Evolutionary conservation across 2,113 vertebrate genomes (phyloP).

Genomic region (Gasterosteus nipponicus): DNA sequence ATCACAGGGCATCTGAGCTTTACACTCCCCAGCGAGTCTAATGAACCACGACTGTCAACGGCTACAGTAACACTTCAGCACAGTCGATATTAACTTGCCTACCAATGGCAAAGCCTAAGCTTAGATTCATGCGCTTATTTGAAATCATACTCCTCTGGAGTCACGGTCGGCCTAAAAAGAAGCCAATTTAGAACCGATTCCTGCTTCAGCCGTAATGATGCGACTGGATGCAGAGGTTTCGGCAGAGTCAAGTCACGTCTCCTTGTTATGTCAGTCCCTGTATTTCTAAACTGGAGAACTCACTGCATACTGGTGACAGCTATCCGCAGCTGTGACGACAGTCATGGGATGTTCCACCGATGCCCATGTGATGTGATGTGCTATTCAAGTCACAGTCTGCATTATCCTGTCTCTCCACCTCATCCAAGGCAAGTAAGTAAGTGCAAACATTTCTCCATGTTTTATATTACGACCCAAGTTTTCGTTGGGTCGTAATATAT

Average conservation of each 20-base stretch:
- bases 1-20: conserved; percentile 24
- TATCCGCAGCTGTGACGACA: neutral
- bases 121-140: conserved; percentile 30
- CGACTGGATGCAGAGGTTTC: conserved; percentile 1
- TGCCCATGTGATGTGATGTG: neutral
- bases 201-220: neutral
- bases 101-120: conserved; percentile 53
- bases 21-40: conserved; percentile 53
- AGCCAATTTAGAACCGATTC: neutral
- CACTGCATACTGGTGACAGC: neutral
- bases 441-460: conserved; percentile 18
- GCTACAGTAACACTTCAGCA: conserved; percentile 51
- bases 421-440: neutral
- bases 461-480: neutral
- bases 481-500: conserved; percentile 33
- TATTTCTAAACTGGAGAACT: neutral
- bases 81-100: conserved; percentile 42
- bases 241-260: neutral
- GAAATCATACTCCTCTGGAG: conserved; percentile 24
- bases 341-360: neutral
- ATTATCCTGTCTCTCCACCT: neutral
- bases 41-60: conserved; percentile 57
- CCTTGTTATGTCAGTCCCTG: neutral
- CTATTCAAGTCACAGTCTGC: neutral
- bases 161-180: neutral